Percentiles rank a stretch among this genome's conserved stretches.
phyloP scores from a whole-genome alignment of 2,797 vertebrate species.

The Sebastes melanostomus region DNA sequence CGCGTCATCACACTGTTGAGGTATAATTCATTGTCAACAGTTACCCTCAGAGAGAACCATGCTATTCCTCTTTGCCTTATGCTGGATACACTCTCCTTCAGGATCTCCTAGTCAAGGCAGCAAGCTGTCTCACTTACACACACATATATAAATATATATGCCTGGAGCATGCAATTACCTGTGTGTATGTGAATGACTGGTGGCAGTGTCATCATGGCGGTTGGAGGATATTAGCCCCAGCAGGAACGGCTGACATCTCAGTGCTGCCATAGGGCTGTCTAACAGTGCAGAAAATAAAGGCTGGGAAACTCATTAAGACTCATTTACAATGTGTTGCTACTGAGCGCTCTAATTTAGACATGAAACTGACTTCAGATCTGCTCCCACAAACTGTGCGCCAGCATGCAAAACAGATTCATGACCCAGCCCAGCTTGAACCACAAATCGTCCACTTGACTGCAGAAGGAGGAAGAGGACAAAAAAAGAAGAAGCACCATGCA shows the following conservation, averaged over 20 bases:
- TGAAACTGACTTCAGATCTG: conserved; percentile 60
- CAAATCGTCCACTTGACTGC: conserved; percentile 28
- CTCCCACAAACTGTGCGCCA: conserved; percentile 43
- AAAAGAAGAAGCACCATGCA: background rate
- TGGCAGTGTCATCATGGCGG: conserved; percentile 67
- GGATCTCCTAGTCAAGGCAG: conserved; percentile 20
- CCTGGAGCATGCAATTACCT: conserved; percentile 77
- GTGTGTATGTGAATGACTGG: conserved; percentile 65
- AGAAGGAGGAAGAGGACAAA: background rate
- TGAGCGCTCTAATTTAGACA: conserved; percentile 68
- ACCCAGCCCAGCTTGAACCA: conserved; percentile 7
- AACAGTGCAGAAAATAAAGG: conserved; percentile 84
- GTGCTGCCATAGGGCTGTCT: conserved; percentile 72
- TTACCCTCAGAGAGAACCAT: background rate
- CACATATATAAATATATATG: conserved; percentile 30
- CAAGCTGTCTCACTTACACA: conserved; percentile 18
- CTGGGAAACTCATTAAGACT: conserved; percentile 76
- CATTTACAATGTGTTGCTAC: conserved; percentile 67
- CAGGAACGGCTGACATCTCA: conserved; percentile 68
- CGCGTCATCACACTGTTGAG: background rate
- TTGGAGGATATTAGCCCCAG: conserved; percentile 75
- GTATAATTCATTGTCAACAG: conserved; percentile 3
- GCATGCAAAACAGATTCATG: conserved; percentile 42
- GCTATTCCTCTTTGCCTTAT: conserved; percentile 3
- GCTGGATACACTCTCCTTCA: conserved; percentile 28